Evolutionary conservation across 2,888 invertebrate species (phyloP), one percentile per base, ranked within the genome.

Genomic region (Dermolepida albohirtum): DNA sequence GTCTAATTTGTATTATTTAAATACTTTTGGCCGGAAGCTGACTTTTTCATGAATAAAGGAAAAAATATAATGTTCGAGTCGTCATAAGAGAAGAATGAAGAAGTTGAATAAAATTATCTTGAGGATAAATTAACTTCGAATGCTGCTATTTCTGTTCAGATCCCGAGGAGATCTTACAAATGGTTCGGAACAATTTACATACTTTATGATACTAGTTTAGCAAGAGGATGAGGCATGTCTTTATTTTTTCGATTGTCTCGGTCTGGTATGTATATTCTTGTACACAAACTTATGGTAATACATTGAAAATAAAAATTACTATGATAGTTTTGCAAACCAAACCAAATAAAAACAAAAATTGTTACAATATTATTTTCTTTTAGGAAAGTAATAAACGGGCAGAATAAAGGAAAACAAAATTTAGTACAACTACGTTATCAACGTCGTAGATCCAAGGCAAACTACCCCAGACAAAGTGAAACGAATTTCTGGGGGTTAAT

Each of bases 121-220:
- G 22, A 57, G 43, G 43, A 43, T 22, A 27, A 57, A 57, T 57
- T 57, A 43, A 27, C 27, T n/a, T 44, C 34, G 41, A 57, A 57
- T 44, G 27, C 57, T 12, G 43, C 43, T 43, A 43, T 57, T 57
- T 27, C 43, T 57, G 17, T 41, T n/a, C n/a, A 11, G 2, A 10
- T 57, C 57, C 57, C 57, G 16, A 17, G 44, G 34, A 14, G 27
- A 47, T 47, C 47, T 44, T 14, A 44, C 47, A 34, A 47, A 14
- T 44, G 16, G 8, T 34, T 59, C 27, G 5, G 59, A 59, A 44
- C 22, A 41, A 59, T 59, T 59, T 59, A 29, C 59, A 59, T 59
- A 59, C 47, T 59, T 59, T 59, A 59, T 47, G 59, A 59, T 47
- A 59, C 59, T 59, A 59, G 44, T 59, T 27, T 7, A n/a, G 27